Evolutionary conservation across 2,113 vertebrate genomes (phyloP), one percentile per base, ranked within the genome.

Genomic region (Girardinichthys multiradiatus): DNA sequence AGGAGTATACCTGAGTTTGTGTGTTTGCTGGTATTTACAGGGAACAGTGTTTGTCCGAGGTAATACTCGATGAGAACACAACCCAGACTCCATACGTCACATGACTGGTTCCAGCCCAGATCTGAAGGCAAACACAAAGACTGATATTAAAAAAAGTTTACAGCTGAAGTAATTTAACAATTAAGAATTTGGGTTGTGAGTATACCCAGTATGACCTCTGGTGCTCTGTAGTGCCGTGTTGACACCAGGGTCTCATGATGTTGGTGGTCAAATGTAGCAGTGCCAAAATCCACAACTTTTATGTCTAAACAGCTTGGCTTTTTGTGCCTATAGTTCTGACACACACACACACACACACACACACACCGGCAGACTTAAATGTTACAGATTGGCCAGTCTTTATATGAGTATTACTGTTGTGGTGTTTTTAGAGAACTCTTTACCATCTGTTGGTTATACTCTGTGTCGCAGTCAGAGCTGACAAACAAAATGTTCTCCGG

Each of bases 401-500:
- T n/a, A 4, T 8, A 54, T 54, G 2, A 54, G 10, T 2, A n/a
- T n/a, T 2, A 30, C 28, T 14, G 15, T 39, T 29, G 2, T 10
- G 24, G 15, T 33, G 4, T 45, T 57, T 45, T 69, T 17, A 3
- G 14, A 0, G 8, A 35, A 9, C 15, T 17, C 9, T 94, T n/a
- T 91, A 98, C 97, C 93, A 87, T 95, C 89, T 95, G 91, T 14
- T 90, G 79, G 76, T 96, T 95, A 81, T 94, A 95, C 70, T 95
- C 92, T 62, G 95, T 89, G 82, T 95, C 82, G 64, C 94, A 96
- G 91, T 97, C 96, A 42, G 97, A 97, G 72, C 94, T 90, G 81
- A 99, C 94, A 87, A 98, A 97, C 80, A 99, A 93, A 87, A 99
- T 99, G 91, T 99, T 99, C 89, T 98, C 97, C 57, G 97, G 97